phyloP scores from a whole-genome alignment of 2,888 invertebrate species.

The Epistrophe grossulariae region DNA sequence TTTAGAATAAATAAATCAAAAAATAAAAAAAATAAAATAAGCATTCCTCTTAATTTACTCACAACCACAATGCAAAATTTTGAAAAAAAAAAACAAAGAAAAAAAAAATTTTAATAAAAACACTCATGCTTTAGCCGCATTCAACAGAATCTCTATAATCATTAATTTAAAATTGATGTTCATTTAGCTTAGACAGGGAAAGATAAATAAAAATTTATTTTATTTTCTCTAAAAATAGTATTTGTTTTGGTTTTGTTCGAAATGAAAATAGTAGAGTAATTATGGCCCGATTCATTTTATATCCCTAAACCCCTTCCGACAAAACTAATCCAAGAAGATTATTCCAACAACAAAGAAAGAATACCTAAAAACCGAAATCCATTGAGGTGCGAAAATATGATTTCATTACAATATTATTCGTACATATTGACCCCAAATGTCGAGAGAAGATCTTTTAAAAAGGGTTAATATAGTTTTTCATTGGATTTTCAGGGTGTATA shows the following conservation, averaged over 20 bases:
- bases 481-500: background rate
- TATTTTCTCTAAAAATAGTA: slow-evolving; percentile 15
- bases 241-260: slow-evolving; percentile 3
- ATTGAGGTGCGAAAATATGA: background rate
- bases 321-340: background rate
- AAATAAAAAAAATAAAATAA: background rate
- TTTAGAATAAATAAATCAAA: no score
- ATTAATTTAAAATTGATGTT: slow-evolving; percentile 7
- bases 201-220: background rate
- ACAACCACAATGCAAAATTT: background rate
- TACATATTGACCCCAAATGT: background rate
- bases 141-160: background rate
- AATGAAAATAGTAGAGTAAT: slow-evolving; percentile 6
- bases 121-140: background rate
- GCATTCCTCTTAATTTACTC: background rate
- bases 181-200: background rate
- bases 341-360: slow-evolving; percentile 1
- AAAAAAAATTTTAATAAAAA: background rate
- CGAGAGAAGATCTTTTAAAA: background rate
- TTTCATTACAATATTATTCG: background rate
- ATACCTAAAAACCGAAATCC: background rate
- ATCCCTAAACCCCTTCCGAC: no score
- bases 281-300: background rate
- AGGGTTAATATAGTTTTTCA: background rate
- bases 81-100: no score